Percentiles rank a stretch among this genome's conserved stretches.
phyloP scores from a whole-genome alignment of 2,113 vertebrate species.

The Chiloscyllium plagiosum region DNA sequence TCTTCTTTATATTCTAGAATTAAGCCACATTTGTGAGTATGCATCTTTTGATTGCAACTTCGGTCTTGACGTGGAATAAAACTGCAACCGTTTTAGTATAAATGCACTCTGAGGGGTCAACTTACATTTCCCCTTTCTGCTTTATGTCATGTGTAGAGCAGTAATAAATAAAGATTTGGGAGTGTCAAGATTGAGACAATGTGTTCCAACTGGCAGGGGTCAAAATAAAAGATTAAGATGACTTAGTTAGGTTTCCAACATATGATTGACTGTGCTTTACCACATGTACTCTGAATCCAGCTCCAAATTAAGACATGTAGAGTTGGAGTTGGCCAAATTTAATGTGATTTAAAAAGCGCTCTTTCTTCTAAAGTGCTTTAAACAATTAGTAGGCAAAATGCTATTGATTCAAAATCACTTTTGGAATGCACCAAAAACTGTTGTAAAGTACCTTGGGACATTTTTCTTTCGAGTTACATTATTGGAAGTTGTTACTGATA shows the following conservation, averaged over 20 bases:
- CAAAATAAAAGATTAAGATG: neutral
- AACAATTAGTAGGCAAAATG: neutral
- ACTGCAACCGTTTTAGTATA: neutral
- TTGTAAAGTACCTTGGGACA: neutral
- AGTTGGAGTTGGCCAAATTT: neutral
- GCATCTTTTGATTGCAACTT: neutral
- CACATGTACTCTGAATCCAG: neutral
- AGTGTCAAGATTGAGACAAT: neutral
- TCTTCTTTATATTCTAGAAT: neutral
- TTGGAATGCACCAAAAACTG: neutral
- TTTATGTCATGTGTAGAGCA: no score
- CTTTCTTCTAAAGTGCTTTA: neutral
- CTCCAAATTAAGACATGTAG: neutral
- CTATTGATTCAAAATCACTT: neutral
- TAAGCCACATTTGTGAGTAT: neutral
- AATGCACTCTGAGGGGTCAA: no score
- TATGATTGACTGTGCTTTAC: neutral
- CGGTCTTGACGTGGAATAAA: neutral
- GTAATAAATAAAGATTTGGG: neutral
- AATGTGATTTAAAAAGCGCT: no score
- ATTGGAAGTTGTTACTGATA: neutral
- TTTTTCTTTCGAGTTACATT: neutral
- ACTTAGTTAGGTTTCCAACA: neutral
- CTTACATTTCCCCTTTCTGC: no score
- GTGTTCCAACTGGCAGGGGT: no score